Evolutionary conservation across 1,140 invertebrate species (phyloP).

Genomic region (Leptopilina boulardi): DNA sequence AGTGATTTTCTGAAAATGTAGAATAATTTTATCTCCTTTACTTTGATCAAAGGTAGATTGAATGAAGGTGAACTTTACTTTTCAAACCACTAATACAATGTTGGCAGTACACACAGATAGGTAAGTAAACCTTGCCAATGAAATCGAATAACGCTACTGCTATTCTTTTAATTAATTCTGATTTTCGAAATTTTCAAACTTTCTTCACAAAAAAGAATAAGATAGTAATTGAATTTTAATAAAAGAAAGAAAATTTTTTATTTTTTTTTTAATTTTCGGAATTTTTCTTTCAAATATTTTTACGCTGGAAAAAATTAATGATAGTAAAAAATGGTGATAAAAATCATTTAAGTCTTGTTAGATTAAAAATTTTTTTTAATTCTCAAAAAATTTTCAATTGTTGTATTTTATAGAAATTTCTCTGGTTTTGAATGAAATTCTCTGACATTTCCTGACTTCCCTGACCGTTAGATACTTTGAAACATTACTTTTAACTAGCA

Average conservation of each 20-base stretch:
- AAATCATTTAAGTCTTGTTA: too few relatives aligned
- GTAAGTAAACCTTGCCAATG: background rate
- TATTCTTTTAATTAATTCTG: background rate
- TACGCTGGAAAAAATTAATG: too few relatives aligned
- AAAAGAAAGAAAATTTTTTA: background rate
- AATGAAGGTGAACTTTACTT: constrained; percentile 10
- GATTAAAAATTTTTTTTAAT: too few relatives aligned
- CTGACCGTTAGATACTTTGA: too few relatives aligned
- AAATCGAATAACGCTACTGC: background rate
- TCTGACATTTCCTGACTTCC: too few relatives aligned
- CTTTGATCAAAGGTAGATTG: constrained; percentile 5
- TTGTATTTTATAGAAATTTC: too few relatives aligned
- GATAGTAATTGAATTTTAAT: too few relatives aligned
- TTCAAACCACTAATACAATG: background rate
- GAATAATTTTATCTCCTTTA: background rate
- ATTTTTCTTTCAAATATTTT: background rate
- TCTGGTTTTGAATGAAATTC: too few relatives aligned
- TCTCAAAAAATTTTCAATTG: too few relatives aligned
- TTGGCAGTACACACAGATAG: background rate
- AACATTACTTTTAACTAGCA: too few relatives aligned
- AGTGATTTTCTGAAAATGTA: background rate
- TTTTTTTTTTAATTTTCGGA: too few relatives aligned
- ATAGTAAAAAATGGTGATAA: too few relatives aligned
- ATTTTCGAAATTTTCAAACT: background rate
- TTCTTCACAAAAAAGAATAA: background rate